phyloP scores from a whole-genome alignment of 2,888 invertebrate species.

The Phoronis australis region DNA sequence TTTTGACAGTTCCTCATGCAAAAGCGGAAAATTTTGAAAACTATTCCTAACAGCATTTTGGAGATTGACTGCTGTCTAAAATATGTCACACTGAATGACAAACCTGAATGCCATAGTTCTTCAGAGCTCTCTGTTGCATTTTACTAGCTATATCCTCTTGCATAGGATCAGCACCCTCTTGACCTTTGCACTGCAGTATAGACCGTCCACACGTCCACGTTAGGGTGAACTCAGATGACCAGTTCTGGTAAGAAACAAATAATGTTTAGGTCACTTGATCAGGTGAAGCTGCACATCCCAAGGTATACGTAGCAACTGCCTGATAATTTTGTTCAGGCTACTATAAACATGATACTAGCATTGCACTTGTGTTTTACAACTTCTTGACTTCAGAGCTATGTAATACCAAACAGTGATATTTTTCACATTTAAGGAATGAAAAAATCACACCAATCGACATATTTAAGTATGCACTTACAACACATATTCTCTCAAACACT shows the following conservation, averaged over 20 bases:
- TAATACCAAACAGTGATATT: too few relatives aligned
- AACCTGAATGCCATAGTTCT: conserved; percentile 77
- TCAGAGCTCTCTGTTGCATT: conserved; percentile 67
- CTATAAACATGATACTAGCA: background rate
- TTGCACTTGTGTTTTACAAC: background rate
- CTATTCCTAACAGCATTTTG: too few relatives aligned
- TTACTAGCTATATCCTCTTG: conserved; percentile 68
- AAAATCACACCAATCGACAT: too few relatives aligned
- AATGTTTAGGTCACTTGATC: background rate
- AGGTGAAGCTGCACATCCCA: background rate
- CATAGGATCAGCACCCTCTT: conserved; percentile 58
- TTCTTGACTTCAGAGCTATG: too few relatives aligned
- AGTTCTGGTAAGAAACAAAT: conserved; percentile 48
- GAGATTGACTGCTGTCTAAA: too few relatives aligned
- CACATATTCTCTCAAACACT: conserved; percentile 74
- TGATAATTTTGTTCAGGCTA: background rate
- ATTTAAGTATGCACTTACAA: too few relatives aligned
- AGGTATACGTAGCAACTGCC: background rate
- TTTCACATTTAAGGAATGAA: too few relatives aligned
- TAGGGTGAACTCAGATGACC: conserved; percentile 69
- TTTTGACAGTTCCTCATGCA: too few relatives aligned
- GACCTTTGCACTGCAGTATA: conserved; percentile 61
- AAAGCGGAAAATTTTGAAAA: too few relatives aligned
- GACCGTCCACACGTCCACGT: conserved; percentile 72
- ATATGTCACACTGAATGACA: too few relatives aligned